Evolutionary conservation across 1,140 invertebrate genomes (phyloP).

Genomic region (Muscidifurax raptorellus): DNA sequence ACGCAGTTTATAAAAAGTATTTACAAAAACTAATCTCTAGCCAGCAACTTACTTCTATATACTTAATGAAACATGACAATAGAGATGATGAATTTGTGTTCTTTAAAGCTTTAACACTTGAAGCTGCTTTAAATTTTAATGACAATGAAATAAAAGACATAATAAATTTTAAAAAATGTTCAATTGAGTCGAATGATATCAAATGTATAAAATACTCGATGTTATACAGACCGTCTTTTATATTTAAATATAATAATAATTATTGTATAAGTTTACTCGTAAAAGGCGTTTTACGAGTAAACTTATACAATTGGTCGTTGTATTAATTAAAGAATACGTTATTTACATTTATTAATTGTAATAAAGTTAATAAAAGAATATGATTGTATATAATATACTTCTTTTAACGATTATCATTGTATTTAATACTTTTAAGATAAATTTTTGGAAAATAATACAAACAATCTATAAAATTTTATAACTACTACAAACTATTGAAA

Average conservation of each 20-base stretch:
- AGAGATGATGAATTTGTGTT: background rate
- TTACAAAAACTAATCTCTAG: too few relatives aligned
- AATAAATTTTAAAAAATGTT: background rate
- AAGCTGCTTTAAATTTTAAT: background rate
- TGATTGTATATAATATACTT: background rate
- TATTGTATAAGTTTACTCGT: background rate
- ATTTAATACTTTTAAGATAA: too few relatives aligned
- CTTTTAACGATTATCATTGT: too few relatives aligned
- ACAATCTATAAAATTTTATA: background rate
- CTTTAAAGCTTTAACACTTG: background rate
- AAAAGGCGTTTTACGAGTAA: too few relatives aligned
- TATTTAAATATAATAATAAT: background rate
- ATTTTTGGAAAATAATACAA: too few relatives aligned
- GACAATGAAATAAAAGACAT: background rate
- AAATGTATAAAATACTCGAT: background rate
- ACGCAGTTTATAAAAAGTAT: too few relatives aligned
- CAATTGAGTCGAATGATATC: background rate
- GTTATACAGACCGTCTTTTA: background rate
- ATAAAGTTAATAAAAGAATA: background rate
- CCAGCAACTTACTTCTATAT: background rate
- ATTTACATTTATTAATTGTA: too few relatives aligned
- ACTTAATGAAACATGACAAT: background rate
- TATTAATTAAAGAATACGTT: too few relatives aligned
- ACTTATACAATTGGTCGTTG: background rate
- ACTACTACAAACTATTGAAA: background rate